phyloP scores from a whole-genome alignment of 2,888 invertebrate species.

The Megamerina dolium region DNA sequence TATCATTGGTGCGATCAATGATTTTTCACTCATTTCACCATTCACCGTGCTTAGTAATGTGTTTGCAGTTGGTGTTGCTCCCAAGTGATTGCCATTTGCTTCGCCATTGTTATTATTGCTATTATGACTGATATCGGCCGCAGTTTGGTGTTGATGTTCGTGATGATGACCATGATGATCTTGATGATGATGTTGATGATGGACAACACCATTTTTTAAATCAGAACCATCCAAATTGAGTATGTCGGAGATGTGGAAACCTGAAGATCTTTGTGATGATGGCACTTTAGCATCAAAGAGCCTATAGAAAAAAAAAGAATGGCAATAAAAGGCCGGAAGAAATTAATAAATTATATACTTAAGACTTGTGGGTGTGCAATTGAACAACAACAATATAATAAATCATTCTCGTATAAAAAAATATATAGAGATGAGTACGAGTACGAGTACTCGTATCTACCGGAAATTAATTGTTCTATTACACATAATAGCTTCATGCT shows the following conservation, averaged over 20 bases:
- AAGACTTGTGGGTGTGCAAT: too few species aligned
- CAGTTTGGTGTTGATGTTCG: too few species aligned
- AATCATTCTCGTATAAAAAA: too few species aligned
- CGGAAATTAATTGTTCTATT: too few species aligned
- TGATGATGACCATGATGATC: slow-evolving; percentile 3
- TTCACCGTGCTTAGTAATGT: slow-evolving; percentile 20
- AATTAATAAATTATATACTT: too few species aligned
- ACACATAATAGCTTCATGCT: too few species aligned
- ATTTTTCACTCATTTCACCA: too few species aligned
- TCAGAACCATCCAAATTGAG: slow-evolving; percentile 74
- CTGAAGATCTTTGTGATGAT: slow-evolving; percentile 64
- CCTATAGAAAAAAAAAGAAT: slow-evolving; percentile 51
- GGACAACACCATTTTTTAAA: slow-evolving; percentile 39
- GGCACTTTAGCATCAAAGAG: slow-evolving; percentile 61
- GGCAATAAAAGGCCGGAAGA: slow-evolving; percentile 2
- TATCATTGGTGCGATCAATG: too few species aligned
- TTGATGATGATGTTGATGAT: slow-evolving; percentile 11
- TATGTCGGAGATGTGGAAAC: slow-evolving; percentile 91
- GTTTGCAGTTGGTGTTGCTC: slow-evolving; percentile 5
- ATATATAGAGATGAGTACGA: too few species aligned
- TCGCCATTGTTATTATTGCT: slow-evolving; percentile 21
- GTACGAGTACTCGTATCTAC: too few species aligned
- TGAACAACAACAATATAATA: too few species aligned
- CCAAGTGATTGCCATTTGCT: slow-evolving; percentile 20
- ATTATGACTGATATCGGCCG: slow-evolving; percentile 16